These are phyloP conservation scores for Geothlypis trichas DNA, from an alignment of 2,113 vertebrate species.

Conservation along the genomic window DNA sequence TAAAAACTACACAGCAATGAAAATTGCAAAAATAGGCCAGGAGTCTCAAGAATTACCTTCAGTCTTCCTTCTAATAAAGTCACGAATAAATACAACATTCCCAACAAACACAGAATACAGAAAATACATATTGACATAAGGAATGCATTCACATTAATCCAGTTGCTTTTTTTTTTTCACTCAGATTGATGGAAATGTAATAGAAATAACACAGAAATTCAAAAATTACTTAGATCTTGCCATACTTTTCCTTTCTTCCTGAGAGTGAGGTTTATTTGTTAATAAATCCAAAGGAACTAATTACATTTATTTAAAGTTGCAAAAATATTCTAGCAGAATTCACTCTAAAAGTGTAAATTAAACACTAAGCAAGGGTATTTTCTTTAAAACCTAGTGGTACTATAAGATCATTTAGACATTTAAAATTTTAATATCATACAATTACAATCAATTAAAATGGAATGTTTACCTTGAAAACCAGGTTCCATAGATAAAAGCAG, in stretches of 20 bases:
- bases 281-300: neutral
- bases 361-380: neutral
- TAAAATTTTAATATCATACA: neutral
- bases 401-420: neutral
- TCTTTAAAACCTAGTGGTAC: neutral
- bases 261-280: neutral
- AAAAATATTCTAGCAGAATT: neutral
- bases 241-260: neutral
- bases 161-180: neutral
- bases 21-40: neutral
- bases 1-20: neutral
- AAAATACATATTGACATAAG: neutral
- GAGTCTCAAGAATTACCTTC: neutral
- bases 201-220: neutral
- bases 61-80: neutral
- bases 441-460: neutral
- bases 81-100: neutral
- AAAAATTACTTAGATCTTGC: neutral
- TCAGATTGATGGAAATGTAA: neutral
- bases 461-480: constrained; percentile 63
- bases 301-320: neutral
- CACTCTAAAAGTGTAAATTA: neutral
- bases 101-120: neutral
- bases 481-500: neutral
- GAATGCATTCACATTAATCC: neutral